A percentile compares a stretch with the other conserved stretches of the same genome.
phyloP scores from a whole-genome alignment of 1,140 invertebrate genomes.

The Pogonognathellus flavescens region DNA sequence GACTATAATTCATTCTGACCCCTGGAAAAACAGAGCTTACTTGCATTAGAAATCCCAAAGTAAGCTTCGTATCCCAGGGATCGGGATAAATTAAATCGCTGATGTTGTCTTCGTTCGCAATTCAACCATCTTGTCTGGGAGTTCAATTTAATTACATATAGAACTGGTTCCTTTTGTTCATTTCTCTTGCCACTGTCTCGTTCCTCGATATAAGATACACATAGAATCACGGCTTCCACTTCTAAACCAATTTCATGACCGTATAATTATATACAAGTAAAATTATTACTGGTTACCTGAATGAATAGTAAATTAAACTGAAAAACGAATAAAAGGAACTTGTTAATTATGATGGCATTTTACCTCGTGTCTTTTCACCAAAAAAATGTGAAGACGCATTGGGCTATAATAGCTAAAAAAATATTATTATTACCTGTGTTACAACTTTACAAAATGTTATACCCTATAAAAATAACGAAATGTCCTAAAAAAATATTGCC shows the following conservation, averaged over 20 bases:
- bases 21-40: conserved; percentile 57
- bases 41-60: conserved; percentile 53
- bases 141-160: no score
- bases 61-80: conserved; percentile 54
- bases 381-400: no score
- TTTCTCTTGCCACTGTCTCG: not conserved
- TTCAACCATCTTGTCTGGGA: not conserved
- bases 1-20: conserved; percentile 42
- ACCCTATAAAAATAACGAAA: no score
- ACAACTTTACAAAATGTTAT: no score
- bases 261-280: not conserved
- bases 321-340: not conserved
- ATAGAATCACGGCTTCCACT: not conserved
- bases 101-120: not conserved
- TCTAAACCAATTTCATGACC: no score
- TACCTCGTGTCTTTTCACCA: no score
- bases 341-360: no score
- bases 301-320: not conserved
- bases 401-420: no score
- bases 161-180: not conserved
- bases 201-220: not conserved
- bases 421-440: no score
- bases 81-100: conserved; percentile 31
- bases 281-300: conserved; percentile 1
- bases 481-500: no score